phyloP scores from a whole-genome alignment of 2,888 invertebrate species.

The Caenorhabditis auriculariae region DNA sequence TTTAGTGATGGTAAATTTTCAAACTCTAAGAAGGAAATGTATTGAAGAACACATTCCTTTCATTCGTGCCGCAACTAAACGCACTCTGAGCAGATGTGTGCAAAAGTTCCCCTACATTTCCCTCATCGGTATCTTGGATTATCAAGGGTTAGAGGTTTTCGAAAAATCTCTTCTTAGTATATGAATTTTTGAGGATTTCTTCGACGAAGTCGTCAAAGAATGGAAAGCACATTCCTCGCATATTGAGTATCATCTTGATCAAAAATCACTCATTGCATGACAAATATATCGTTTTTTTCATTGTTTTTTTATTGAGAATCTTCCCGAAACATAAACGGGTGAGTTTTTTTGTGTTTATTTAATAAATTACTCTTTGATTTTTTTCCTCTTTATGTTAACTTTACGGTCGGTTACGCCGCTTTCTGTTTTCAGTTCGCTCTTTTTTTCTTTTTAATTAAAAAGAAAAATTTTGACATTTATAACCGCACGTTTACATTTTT shows the following conservation, averaged over 20 bases:
- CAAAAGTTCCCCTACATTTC: conserved; percentile 34
- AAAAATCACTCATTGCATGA: conserved; percentile 25
- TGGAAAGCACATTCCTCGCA: conserved; percentile 12
- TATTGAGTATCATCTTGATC: conserved; percentile 23
- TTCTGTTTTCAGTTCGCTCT: neutral
- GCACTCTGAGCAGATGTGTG: conserved; percentile 16
- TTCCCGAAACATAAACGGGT: no score
- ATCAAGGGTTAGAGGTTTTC: conserved; percentile 19
- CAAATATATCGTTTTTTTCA: neutral
- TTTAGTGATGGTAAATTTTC: conserved; percentile 17
- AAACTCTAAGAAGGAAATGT: conserved; percentile 8
- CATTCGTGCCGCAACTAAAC: conserved; percentile 19
- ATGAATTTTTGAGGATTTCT: conserved; percentile 9
- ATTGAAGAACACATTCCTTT: conserved; percentile 5
- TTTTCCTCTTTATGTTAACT: neutral
- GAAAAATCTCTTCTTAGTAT: neutral
- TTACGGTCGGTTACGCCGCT: neutral
- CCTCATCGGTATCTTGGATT: conserved; percentile 24
- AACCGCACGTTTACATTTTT: no score
- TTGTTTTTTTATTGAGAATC: no score
- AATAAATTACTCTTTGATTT: neutral
- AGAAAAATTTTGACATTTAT: no score
- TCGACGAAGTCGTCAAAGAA: conserved; percentile 7
- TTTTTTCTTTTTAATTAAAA: no score
- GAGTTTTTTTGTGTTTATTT: neutral